phyloP scores from a whole-genome alignment of 1,140 invertebrate species.

The Popillia japonica region DNA sequence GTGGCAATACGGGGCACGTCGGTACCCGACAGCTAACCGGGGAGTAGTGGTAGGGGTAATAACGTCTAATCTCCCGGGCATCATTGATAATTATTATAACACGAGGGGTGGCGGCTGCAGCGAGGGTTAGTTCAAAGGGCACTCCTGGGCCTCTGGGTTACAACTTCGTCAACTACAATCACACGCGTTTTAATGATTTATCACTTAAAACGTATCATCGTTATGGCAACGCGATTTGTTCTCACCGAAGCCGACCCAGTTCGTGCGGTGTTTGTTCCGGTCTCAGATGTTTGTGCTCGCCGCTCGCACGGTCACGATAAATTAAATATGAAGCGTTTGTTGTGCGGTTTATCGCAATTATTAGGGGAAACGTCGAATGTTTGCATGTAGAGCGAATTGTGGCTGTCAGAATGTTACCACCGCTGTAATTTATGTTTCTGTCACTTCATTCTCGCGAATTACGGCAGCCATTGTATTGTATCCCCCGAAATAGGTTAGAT shows the following conservation, averaged over 20 bases:
- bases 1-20: slow-evolving; percentile 36
- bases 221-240: slow-evolving; percentile 32
- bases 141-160: slow-evolving; percentile 48
- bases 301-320: background rate
- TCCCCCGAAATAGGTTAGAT: no score
- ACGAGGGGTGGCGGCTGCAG: slow-evolving; percentile 47
- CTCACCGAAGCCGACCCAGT: background rate
- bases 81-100: slow-evolving; percentile 57
- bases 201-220: slow-evolving; percentile 36
- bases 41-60: slow-evolving; percentile 43
- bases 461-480: no score
- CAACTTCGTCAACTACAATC: slow-evolving; percentile 48
- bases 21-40: slow-evolving; percentile 17
- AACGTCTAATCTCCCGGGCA: slow-evolving; percentile 50
- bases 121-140: slow-evolving; percentile 46
- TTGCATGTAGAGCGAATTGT: no score
- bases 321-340: slow-evolving; percentile 22
- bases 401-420: no score
- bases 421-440: background rate
- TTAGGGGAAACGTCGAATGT: background rate
- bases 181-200: slow-evolving; percentile 38
- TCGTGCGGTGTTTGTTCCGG: slow-evolving; percentile 8
- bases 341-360: background rate
- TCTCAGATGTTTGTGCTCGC: background rate
- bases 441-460: no score